Evolutionary conservation across 2,888 invertebrate genomes (phyloP).

Genomic region (Drepanosiphum platanoidis): DNA sequence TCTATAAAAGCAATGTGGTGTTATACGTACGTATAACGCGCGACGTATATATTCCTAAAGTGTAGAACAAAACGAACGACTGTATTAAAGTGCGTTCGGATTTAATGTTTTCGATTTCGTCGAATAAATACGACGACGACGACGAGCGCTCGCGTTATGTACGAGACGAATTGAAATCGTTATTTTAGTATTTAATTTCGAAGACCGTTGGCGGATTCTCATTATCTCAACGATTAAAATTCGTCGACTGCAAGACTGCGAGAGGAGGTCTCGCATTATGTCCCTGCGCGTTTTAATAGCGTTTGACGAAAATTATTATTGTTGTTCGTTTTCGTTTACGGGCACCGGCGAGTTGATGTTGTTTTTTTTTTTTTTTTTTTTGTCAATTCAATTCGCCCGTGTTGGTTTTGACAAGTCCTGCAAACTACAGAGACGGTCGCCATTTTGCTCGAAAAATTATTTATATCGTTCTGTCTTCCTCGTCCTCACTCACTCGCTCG

Average conservation of each 20-base stretch:
- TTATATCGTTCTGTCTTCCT: background rate
- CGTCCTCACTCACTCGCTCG: no score
- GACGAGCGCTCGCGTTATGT: background rate
- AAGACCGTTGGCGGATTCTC: background rate
- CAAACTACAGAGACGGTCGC: background rate
- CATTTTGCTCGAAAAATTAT: background rate
- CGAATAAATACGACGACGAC: background rate
- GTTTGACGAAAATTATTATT: background rate
- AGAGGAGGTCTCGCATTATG: background rate
- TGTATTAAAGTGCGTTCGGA: background rate
- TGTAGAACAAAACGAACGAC: background rate
- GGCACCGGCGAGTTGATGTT: background rate
- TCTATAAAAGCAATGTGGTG: background rate
- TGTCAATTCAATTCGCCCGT: background rate
- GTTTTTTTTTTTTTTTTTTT: background rate
- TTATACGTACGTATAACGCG: background rate
- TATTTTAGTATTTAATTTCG: background rate
- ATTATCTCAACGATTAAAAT: background rate
- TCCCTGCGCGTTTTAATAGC: background rate
- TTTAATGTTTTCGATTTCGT: background rate
- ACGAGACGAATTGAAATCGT: no score
- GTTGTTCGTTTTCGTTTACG: background rate
- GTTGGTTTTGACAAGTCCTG: conserved; percentile 4
- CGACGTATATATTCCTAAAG: no score
- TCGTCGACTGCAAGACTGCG: background rate